Evolutionary conservation across 2,113 vertebrate species (phyloP), one percentile per base, ranked within the genome.

Genomic region (Halcyon malimbica): DNA sequence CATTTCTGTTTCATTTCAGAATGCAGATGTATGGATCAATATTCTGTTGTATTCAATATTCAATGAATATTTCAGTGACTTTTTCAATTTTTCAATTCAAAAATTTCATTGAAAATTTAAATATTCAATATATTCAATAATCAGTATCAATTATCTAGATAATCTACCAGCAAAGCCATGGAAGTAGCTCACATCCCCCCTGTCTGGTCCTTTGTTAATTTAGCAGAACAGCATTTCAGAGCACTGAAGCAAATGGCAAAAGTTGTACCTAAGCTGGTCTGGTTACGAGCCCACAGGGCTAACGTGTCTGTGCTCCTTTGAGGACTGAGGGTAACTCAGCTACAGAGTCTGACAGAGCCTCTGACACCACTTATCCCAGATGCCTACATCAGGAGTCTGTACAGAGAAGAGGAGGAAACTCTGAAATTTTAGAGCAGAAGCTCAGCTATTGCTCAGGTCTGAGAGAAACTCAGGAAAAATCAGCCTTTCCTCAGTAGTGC

Each of bases 141-240:
- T 42, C 42, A 42, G 16, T 42, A 16, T 42, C 42, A 42, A 42
- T 16, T 42, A 42, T 42, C 42, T 42, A 42, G 14, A 42, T 42
- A 19, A 59, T 41, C 8, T 53, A 64, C 23, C 20, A 8, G 18
- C 8, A 44, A 28, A 78, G 14, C 11, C 46, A 3, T 25, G 33
- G 46, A 89, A 79, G 13, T 3, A 35, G 56, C 26, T 81, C 20
- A 2, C 0, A 0, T 3, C 1, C 29, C 13, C 50, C 39, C 26
- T 13, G 25, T 44, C n/a, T 56, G 35, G 12, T n/a, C 5, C 65
- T 31, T 46, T 64, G 65, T 14, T 70, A 39, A 2, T 62, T 84
- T 15, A 73, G 44, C 35, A 85, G 28, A 41, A 33, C 17, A 48
- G 78, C 2, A 9, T 29, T 87, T 54, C 62, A 59, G 71, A 42